Conservation (phyloP, 2,888 invertebrate species). For the Diplolepis rosae region DNA sequence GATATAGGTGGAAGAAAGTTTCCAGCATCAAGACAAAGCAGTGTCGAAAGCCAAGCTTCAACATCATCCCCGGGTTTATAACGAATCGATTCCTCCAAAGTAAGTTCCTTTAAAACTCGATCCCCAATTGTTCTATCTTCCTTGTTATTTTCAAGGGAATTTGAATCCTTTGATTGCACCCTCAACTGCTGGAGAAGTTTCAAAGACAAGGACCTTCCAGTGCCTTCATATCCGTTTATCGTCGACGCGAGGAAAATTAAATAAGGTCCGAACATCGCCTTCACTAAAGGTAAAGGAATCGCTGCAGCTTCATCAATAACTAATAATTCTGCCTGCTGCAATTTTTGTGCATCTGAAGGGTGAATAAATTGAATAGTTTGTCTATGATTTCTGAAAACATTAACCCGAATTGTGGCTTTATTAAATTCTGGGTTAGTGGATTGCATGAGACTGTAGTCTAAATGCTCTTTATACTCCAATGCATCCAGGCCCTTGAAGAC, state of each 20-base stretch:
- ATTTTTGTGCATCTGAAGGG: conserved; percentile 87
- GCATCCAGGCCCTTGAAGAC: conserved; percentile 95
- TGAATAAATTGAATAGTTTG: conserved; percentile 98
- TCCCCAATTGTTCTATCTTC: conserved; percentile 73
- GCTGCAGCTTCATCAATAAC: conserved; percentile 99
- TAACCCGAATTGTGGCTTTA: conserved; percentile 95
- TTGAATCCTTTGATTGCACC: conserved; percentile 74
- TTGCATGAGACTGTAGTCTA: conserved; percentile 94
- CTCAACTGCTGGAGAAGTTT: conserved; percentile 94
- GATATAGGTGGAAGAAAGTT: conserved; percentile 79
- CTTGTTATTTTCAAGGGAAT: conserved; percentile 74
- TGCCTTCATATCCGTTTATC: conserved; percentile 98
- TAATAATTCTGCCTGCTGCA: conserved; percentile 94
- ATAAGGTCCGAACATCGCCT: conserved; percentile 91
- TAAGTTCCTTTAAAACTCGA: conserved; percentile 76
- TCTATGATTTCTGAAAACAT: conserved; percentile 90
- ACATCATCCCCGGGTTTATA: conserved; percentile 88
- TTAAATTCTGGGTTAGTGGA: conserved; percentile 97
- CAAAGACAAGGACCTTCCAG: conserved; percentile 94
- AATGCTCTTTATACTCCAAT: conserved; percentile 94
- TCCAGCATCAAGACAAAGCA: conserved; percentile 93
- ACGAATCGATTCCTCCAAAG: conserved; percentile 92
- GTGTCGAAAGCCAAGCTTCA: conserved; percentile 92
- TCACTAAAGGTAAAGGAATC: conserved; percentile 95
- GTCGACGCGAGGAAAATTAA: conserved; percentile 97